Percentiles rank a stretch among this genome's conserved stretches.
Conservation (phyloP, 2,888 invertebrate species). For the Pelosia muscerda region DNA sequence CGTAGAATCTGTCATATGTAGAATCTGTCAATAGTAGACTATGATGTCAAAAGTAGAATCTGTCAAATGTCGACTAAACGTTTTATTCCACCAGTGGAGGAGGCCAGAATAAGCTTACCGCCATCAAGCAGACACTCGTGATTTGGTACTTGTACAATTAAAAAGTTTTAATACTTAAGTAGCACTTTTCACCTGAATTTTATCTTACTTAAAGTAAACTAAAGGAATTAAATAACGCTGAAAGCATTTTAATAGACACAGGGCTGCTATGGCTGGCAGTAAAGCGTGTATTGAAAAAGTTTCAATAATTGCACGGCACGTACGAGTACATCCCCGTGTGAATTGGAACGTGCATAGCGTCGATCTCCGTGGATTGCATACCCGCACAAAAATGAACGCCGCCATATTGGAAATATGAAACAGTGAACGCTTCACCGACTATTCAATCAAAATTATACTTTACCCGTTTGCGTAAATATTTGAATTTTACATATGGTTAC, state of each 20-base stretch:
- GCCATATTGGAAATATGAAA: constrained; percentile 34
- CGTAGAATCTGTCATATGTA: too few relatives aligned
- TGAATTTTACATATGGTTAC: neutral
- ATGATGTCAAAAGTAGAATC: too few relatives aligned
- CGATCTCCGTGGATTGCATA: constrained; percentile 47
- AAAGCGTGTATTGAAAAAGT: constrained; percentile 66
- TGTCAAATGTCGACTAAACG: too few relatives aligned
- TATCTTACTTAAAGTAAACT: neutral
- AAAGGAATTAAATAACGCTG: constrained; percentile 15
- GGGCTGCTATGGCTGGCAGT: constrained; percentile 39
- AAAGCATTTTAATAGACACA: constrained; percentile 42
- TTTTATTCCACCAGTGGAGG: too few relatives aligned
- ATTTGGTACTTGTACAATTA: too few relatives aligned
- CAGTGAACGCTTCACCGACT: constrained; percentile 23
- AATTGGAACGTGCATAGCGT: constrained; percentile 58
- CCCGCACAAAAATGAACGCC: constrained; percentile 42
- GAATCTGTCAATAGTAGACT: too few relatives aligned
- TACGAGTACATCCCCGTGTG: constrained; percentile 47
- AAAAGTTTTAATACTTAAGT: too few relatives aligned
- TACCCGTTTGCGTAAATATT: constrained; percentile 10
- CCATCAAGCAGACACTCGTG: too few relatives aligned
- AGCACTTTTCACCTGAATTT: neutral
- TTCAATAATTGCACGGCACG: constrained; percentile 62
- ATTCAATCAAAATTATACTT: constrained; percentile 30
- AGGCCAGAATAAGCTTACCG: too few relatives aligned